phyloP scores from a whole-genome alignment of 2,113 vertebrate genomes.

The Noturus placidus region DNA sequence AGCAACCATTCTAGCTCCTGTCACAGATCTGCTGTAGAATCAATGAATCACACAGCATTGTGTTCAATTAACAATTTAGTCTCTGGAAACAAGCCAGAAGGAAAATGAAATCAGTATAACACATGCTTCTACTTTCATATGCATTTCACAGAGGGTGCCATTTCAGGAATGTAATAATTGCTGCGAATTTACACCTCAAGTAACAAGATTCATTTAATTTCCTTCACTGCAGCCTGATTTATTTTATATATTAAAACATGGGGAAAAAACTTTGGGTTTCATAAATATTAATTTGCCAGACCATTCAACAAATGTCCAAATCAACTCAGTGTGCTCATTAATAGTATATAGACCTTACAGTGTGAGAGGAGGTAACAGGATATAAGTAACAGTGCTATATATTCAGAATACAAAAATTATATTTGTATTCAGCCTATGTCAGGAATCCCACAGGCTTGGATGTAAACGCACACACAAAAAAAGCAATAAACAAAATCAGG shows the following conservation, averaged over 20 bases:
- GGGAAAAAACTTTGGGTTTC: background rate
- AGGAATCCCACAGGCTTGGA: background rate
- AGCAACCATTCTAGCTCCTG: conserved; percentile 3
- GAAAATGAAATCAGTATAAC: conserved; percentile 24
- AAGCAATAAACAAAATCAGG: background rate
- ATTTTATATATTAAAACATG: conserved; percentile 11
- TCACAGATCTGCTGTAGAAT: conserved; percentile 24
- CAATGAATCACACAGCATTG: conserved; percentile 24
- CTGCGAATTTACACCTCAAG: conserved; percentile 24
- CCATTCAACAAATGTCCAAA: conserved; percentile 9
- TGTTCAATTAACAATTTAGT: conserved; percentile 34
- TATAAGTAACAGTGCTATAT: background rate
- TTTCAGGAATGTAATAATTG: conserved; percentile 31
- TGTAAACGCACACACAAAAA: background rate
- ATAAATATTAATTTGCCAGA: conserved; percentile 22
- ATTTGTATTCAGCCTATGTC: background rate
- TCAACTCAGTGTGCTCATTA: background rate
- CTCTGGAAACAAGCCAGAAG: conserved; percentile 38
- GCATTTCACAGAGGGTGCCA: conserved; percentile 10
- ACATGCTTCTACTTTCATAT: conserved; percentile 28
- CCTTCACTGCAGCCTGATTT: conserved; percentile 1
- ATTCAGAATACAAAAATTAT: background rate
- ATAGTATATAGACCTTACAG: background rate
- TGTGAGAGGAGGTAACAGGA: background rate
- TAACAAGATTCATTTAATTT: conserved; percentile 26